phyloP scores from a whole-genome alignment of 2,113 vertebrate genomes.

The Entelurus aequoreus region DNA sequence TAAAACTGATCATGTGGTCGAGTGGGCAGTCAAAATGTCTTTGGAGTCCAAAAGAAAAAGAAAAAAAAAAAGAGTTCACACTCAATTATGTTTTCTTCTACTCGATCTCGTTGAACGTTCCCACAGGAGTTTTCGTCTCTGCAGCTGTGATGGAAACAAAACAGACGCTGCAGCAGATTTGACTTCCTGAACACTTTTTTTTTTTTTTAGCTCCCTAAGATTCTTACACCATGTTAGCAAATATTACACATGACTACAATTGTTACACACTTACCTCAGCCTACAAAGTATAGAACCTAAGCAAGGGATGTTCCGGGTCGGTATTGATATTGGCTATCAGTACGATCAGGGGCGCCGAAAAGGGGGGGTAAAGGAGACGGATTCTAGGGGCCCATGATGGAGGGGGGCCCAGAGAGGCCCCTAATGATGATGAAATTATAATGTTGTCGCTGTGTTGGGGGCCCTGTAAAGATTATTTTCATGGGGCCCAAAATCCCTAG shows the following conservation, averaged over 20 bases:
- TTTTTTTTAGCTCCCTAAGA: not conserved
- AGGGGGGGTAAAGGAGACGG: no score
- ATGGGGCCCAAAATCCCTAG: no score
- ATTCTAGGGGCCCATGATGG: no score
- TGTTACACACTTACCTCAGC: no score
- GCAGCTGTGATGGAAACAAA: constrained; percentile 25
- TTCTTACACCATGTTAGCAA: not conserved
- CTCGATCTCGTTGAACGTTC: constrained; percentile 58
- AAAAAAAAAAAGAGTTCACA: constrained; percentile 5
- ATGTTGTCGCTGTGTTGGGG: no score
- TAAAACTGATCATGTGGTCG: constrained; percentile 6
- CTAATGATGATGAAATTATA: no score
- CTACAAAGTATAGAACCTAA: no score
- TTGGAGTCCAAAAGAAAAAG: constrained; percentile 20
- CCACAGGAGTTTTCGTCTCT: constrained; percentile 17
- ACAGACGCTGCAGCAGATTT: constrained; percentile 4
- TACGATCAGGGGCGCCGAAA: no score
- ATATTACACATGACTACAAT: not conserved
- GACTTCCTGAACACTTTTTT: not conserved
- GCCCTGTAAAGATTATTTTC: no score
- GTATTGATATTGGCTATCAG: no score
- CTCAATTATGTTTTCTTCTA: constrained; percentile 29
- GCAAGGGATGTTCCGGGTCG: no score
- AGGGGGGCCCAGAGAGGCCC: no score
- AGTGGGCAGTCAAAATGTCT: constrained; percentile 12